These are phyloP conservation scores for Ectemnius continuus DNA, from an alignment of 2,888 invertebrate genomes.

Conservation along the genomic window DNA sequence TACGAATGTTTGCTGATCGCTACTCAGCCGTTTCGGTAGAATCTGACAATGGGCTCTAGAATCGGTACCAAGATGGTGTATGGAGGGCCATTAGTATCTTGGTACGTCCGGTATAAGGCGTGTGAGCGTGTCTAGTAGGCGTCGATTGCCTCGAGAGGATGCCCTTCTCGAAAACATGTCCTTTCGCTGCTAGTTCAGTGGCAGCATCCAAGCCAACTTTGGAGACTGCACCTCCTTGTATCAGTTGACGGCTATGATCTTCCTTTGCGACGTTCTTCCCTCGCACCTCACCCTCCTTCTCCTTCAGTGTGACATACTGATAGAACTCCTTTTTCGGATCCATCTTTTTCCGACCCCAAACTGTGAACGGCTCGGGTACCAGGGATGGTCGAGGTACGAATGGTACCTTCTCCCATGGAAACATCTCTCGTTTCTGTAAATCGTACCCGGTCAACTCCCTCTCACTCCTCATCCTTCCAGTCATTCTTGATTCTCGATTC, in stretches of 20 bases:
- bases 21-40: neutral
- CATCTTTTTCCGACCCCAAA: slow-evolving; percentile 85
- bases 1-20: too few species aligned
- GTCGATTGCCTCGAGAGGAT: slow-evolving; percentile 71
- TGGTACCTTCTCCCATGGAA: slow-evolving; percentile 94
- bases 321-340: slow-evolving; percentile 75
- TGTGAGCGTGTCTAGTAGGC: slow-evolving; percentile 63
- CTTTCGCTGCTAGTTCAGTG: slow-evolving; percentile 72
- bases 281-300: slow-evolving; percentile 70
- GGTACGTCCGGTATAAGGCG: slow-evolving; percentile 73
- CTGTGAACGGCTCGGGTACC: slow-evolving; percentile 91
- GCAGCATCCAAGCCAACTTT: slow-evolving; percentile 75
- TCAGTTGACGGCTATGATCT: slow-evolving; percentile 73
- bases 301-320: slow-evolving; percentile 73
- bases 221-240: slow-evolving; percentile 72
- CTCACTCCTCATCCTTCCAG: slow-evolving; percentile 17
- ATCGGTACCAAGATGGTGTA: slow-evolving; percentile 76
- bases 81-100: slow-evolving; percentile 75
- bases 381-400: slow-evolving; percentile 91
- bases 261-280: slow-evolving; percentile 72
- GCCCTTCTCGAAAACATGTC: slow-evolving; percentile 74
- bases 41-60: slow-evolving; percentile 52
- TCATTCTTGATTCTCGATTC: neutral
- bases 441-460: slow-evolving; percentile 34
- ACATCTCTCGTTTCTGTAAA: slow-evolving; percentile 86